These are phyloP conservation scores for Bradypus variegatus DNA, from an alignment of 2,797 vertebrate genomes.

Conservation along the genomic window DNA sequence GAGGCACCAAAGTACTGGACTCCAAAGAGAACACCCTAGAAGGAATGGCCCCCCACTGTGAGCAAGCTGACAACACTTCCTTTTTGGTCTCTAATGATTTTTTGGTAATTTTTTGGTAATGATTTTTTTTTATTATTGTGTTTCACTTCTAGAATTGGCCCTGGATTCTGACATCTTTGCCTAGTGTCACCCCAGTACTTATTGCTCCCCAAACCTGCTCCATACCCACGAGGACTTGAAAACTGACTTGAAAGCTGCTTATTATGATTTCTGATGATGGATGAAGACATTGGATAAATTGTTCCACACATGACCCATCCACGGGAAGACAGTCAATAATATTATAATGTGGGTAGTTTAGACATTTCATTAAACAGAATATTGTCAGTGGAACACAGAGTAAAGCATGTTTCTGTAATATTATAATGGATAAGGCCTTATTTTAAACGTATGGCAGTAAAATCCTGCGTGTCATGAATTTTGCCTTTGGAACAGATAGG, in stretches of 20 bases:
- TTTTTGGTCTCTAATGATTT: neutral
- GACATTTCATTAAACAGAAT: neutral
- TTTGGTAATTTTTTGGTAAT: neutral
- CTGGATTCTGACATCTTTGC: accelerated
- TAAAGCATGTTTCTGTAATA: neutral
- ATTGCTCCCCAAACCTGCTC: accelerated
- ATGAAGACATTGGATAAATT: neutral
- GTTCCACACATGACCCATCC: neutral
- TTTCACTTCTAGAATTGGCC: neutral
- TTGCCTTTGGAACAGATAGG: neutral
- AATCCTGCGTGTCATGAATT: neutral
- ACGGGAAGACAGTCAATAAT: neutral
- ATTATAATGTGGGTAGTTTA: neutral
- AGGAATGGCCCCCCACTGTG: neutral
- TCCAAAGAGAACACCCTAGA: neutral
- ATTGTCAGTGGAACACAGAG: neutral
- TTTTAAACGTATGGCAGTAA: neutral
- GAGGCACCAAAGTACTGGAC: accelerated
- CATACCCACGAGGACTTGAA: neutral
- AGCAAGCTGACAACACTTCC: neutral
- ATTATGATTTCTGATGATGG: neutral
- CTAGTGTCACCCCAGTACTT: accelerated
- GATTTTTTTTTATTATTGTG: neutral
- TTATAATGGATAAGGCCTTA: neutral
- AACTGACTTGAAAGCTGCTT: neutral